Evolutionary conservation across 2,113 vertebrate genomes (phyloP), one percentile per base, ranked within the genome.

Genomic region (Tragelaphus scriptus): DNA sequence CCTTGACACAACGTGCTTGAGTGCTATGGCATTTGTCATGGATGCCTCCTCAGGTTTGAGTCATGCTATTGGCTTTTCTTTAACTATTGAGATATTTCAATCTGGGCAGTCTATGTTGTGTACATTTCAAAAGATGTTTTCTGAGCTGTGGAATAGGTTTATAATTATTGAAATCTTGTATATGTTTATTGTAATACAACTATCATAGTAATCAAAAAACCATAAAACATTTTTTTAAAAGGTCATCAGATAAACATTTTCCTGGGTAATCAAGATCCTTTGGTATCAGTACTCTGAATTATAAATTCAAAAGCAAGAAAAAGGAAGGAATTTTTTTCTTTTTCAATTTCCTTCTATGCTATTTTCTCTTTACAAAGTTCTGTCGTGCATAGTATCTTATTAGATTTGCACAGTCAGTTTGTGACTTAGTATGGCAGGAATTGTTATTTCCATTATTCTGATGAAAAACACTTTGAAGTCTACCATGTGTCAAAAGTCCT

Each of bases 1-100:
- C 86, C 53, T 98, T 92, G 63, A 94, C 65, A 88, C 65, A 91
- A 14, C 47, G 36, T 40, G 44, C 40, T 95, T 97, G 95, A 98
- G 96, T 87, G 93, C 71, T 15, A 23, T 11, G 1, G 44, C 2
- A 17, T 89, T 96, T 71, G 71, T 75, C 56, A 75, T 25, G 6
- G 30, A 77, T 2, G 0, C 77, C 88, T 95, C 68, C 61, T 91
- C 19, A 89, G 65, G 61, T 17, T 3, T 96, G 92, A 94, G 53
- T 97, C 96, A 95, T 28, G 6, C 30, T 65, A 32, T 49, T 91
- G n/a, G 94, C 71, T 85, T 95, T 71, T 71, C 81, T 95, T 80
- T 80, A 49, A 44, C n/a, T 10, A 19, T 2, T 71, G 61, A 94
- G 88, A 26, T 59, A 44, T 55, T 95, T 93, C 71, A 51, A 6